These are phyloP conservation scores for Potamilus streckersoni DNA, from an alignment of 1,140 invertebrate species.

Conservation along the genomic window DNA sequence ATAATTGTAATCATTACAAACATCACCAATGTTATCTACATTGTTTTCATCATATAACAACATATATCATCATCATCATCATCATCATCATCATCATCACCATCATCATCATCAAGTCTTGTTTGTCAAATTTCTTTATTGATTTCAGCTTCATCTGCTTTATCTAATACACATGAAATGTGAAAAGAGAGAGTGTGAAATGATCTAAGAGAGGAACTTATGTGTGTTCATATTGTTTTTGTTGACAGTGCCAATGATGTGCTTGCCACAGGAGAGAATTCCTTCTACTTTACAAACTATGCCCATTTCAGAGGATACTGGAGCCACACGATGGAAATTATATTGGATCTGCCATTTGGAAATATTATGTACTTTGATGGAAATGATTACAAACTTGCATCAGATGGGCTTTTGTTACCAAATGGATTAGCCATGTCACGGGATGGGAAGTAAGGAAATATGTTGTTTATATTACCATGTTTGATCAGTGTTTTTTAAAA, in stretches of 20 bases:
- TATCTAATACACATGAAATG: no score
- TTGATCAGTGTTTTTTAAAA: no score
- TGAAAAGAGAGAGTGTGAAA: no score
- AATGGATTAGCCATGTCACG: constrained; percentile 47
- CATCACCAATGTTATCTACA: no score
- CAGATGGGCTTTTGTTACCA: constrained; percentile 32
- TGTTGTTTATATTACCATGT: no score
- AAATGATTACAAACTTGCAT: constrained; percentile 27
- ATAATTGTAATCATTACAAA: no score
- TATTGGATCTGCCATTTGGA: constrained; percentile 28
- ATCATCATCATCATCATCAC: no score
- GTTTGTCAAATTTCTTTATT: no score
- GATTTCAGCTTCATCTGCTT: no score
- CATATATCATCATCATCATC: no score
- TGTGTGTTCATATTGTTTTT: neutral
- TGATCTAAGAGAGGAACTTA: neutral
- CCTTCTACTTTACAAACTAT: constrained; percentile 53
- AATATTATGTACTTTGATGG: constrained; percentile 44
- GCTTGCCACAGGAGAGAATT: constrained; percentile 41
- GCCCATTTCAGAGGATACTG: neutral
- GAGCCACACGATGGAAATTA: constrained; percentile 14
- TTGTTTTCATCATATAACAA: no score
- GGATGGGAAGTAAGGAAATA: constrained; percentile 36
- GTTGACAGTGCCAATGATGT: constrained; percentile 49
- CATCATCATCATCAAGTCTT: no score